Conservation (phyloP, 1,140 invertebrate genomes). For the Drosophila pallidifrons region DNA sequence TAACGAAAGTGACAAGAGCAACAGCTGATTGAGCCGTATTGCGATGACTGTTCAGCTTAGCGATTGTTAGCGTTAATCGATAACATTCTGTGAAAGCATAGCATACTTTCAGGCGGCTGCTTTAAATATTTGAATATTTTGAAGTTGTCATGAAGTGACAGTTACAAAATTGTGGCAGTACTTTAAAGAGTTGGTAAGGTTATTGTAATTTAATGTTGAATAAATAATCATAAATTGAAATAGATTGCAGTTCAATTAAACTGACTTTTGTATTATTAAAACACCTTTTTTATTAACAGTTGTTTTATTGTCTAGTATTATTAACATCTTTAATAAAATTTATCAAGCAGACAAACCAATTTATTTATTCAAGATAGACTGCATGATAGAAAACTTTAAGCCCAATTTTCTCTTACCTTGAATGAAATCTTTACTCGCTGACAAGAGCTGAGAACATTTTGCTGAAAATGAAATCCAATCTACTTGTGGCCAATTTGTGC, state of each 20-base stretch:
- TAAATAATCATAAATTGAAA: too few relatives aligned
- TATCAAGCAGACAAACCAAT: too few relatives aligned
- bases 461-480: slow-evolving; percentile 21
- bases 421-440: not conserved
- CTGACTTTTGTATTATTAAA: too few relatives aligned
- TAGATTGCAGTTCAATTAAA: too few relatives aligned
- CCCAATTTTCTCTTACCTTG: not conserved
- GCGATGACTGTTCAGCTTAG: slow-evolving; percentile 8
- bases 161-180: too few relatives aligned
- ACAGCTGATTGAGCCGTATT: slow-evolving; percentile 21
- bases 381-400: not conserved
- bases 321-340: too few relatives aligned
- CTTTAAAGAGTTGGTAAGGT: too few relatives aligned
- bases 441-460: not conserved
- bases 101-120: slow-evolving; percentile 3
- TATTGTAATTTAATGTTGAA: too few relatives aligned
- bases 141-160: too few relatives aligned
- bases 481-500: slow-evolving; percentile 35
- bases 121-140: too few relatives aligned
- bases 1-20: not conserved
- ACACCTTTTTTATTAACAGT: too few relatives aligned
- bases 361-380: not conserved
- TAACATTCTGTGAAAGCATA: slow-evolving; percentile 2
- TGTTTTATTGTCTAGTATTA: too few relatives aligned
- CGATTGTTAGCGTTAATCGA: not conserved